Evolutionary conservation across 2,113 vertebrate species (phyloP), one percentile per base, ranked within the genome.

Genomic region (Scomber colias): DNA sequence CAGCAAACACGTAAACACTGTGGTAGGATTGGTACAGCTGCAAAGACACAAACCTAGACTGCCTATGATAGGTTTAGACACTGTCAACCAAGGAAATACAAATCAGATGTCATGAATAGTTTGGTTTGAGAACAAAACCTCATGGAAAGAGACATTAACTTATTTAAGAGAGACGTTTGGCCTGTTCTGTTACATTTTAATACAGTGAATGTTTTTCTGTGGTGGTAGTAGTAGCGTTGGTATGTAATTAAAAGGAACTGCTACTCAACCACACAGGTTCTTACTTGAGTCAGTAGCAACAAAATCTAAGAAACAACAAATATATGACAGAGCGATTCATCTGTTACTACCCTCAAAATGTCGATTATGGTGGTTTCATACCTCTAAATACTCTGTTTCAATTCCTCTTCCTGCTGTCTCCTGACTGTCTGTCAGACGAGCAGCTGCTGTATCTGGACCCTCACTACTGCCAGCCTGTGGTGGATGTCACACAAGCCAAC

Each of bases 381-480:
- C 24, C 24, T 27, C 24, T 27, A 27, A 27, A 27, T 27, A 3
- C 35, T 55, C 15, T 24, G 5, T 35, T 75, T 75, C 45, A 57
- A 48, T 67, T 27, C 21, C 3, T 77, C n/a, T 69, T 21, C 27
- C 15, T 64, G 21, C 5, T 13, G 55, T 62, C 13, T 45, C 5
- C 5, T 68, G 57, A 49, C 63, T 88, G 27, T 79, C 7, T 84
- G 27, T 16, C 88, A 98, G 97, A 98, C 53, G 97, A 97, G 72
- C 96, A 96, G 87, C 93, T 98, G 65, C 93, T 98, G 30, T 98
- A 97, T 92, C 93, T 98, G 91, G 97, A 98, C 79, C 97, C 97
- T 48, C 97, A 98, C 91, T 97, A 97, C 94, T 97, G 96, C 92
- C 97, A 98, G 93, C 89, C 95, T 4, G 92, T 94, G 15, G 95